Conservation (phyloP, 2,888 invertebrate species). For the Junonia oenone region DNA sequence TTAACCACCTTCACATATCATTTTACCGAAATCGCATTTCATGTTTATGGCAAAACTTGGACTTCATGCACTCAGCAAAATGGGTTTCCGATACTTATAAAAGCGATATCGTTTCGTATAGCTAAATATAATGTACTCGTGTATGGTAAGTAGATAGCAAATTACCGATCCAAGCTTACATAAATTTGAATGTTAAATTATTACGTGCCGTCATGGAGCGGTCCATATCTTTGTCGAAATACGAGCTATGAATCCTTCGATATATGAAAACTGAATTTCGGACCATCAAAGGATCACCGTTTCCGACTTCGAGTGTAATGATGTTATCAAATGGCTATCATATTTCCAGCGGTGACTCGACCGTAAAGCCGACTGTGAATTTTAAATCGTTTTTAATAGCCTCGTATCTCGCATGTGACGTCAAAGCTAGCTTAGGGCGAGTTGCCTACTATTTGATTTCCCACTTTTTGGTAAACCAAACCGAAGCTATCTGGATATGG, state of each 20-base stretch:
- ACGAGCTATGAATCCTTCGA: conserved; percentile 14
- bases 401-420: conserved; percentile 40
- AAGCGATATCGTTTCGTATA: conserved; percentile 56
- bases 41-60: conserved; percentile 77
- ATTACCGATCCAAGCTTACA: conserved; percentile 24
- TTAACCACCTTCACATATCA: conserved; percentile 69
- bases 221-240: conserved; percentile 19
- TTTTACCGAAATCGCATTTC: conserved; percentile 70
- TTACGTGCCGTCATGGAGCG: conserved; percentile 13
- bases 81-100: conserved; percentile 77
- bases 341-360: conserved; percentile 48
- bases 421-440: conserved; percentile 48
- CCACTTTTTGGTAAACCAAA: conserved; percentile 22
- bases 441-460: conserved; percentile 52
- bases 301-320: conserved; percentile 59
- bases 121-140: conserved; percentile 30
- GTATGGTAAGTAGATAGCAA: conserved; percentile 26
- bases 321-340: conserved; percentile 63
- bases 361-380: conserved; percentile 72
- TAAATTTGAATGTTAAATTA: conserved; percentile 25
- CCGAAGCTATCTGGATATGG: conserved; percentile 10
- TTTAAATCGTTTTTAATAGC: conserved; percentile 75
- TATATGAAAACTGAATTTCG: conserved; percentile 42
- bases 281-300: conserved; percentile 57
- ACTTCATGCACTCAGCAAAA: conserved; percentile 77